Evolutionary conservation across 1,140 invertebrate genomes (phyloP).

Genomic region (Laodelphax striatellus): DNA sequence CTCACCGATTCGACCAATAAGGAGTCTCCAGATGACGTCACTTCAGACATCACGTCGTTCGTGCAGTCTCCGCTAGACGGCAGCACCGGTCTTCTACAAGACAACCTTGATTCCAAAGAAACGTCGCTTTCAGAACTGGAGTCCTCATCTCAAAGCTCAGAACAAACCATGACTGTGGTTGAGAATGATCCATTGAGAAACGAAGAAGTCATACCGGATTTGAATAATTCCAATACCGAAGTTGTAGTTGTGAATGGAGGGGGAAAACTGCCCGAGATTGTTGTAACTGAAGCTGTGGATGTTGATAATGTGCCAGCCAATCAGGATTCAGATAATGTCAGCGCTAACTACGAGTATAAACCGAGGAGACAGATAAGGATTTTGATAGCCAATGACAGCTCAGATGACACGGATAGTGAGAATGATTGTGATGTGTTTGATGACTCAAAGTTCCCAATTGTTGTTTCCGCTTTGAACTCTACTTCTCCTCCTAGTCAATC

Average conservation of each 20-base stretch:
- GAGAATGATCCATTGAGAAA: background rate
- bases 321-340: background rate
- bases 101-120: background rate
- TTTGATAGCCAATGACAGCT: slow-evolving; percentile 11
- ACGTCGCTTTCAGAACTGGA: background rate
- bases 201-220: background rate
- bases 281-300: slow-evolving; percentile 18
- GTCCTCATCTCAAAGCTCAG: background rate
- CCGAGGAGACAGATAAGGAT: slow-evolving; percentile 1
- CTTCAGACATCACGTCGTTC: too few relatives aligned
- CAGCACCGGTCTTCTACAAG: background rate
- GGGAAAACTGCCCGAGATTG: slow-evolving; percentile 17
- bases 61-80: too few relatives aligned
- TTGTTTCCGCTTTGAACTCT: too few relatives aligned
- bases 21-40: too few relatives aligned
- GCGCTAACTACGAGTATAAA: too few relatives aligned
- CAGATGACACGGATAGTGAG: slow-evolving; percentile 1
- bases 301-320: slow-evolving; percentile 6
- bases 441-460: background rate
- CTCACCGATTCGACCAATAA: too few relatives aligned
- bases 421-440: background rate
- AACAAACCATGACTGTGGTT: background rate
- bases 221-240: background rate
- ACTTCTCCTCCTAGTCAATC: background rate
- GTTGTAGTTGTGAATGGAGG: background rate